Base-by-base conservation (phyloP, 2,797 vertebrate species). In the Sarcophilus harrisii region DNA sequence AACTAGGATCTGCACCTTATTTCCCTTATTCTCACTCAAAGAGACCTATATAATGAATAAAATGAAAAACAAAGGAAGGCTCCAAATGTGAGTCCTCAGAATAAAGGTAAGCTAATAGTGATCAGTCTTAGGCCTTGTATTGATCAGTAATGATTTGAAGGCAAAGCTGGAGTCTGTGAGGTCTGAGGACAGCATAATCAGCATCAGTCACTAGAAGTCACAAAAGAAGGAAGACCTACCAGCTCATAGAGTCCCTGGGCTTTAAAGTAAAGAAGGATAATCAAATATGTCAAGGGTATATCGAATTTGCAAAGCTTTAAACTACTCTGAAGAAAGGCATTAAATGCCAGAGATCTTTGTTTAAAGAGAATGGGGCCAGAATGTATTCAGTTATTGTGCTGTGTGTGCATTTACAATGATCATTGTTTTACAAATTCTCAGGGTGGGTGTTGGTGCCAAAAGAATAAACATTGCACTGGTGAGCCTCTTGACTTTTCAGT, bases 231-330 rank as follows among this genome's bases (percentile, higher is more conserved):
- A 92, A 59, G 91, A 66, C 96, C n/a, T 93, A 91, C 91, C 58
- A 81, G 57, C 91, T 87, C 73, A 87, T 87, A 87, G 73, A 87
- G 38, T 87, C 21, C 21, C 73, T 45, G 93, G 94, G 90, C 90
- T 90, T 94, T 90, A 58, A 95, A 96, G 94, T 96, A 55, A 92
- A 91, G 91, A 94, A 97, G 94, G 59, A 60, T 97, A 97, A 97
- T 97, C 96, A 94, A 97, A 96, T 94, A 94, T 95, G 95, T 97
- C 92, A 94, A 94, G 92, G 92, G 94, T 91, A 95, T 97, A 96
- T 96, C 96, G 95, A 92, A 94, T 95, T 95, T 94, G 95, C 93
- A 95, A 95, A 96, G 92, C 94, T 97, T 97, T 96, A 94, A 93
- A 92, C n/a, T 91, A 93, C 73, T 55, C 92, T 96, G 89, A 49